These are phyloP conservation scores for Leptestheria dahalacensis DNA, from an alignment of 1,140 invertebrate genomes.

Conservation along the genomic window DNA sequence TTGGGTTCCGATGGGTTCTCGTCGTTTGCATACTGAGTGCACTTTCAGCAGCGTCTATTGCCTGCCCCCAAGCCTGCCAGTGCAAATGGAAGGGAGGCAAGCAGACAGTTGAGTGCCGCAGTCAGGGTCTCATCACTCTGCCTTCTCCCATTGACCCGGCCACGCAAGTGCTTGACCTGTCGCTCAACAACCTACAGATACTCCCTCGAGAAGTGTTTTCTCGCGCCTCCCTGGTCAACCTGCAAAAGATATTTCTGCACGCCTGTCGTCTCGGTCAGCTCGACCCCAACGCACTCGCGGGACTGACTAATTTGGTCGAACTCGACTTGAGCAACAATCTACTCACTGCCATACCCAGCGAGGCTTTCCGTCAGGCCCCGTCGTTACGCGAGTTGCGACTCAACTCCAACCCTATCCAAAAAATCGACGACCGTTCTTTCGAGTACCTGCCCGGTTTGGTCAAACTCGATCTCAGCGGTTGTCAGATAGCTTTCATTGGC, in stretches of 20 bases:
- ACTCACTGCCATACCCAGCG: conserved; percentile 55
- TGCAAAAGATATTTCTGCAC: conserved; percentile 67
- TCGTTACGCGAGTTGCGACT: conserved; percentile 60
- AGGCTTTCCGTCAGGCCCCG: conserved; percentile 54
- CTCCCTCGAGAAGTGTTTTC: conserved; percentile 64
- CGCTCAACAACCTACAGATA: conserved; percentile 66
- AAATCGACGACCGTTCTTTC: conserved; percentile 57
- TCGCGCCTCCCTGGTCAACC: conserved; percentile 58
- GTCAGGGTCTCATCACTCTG: conserved; percentile 59
- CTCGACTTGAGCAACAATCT: conserved; percentile 70
- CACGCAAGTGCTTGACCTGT: conserved; percentile 77
- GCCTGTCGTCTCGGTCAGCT: conserved; percentile 66
- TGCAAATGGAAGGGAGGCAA: conserved; percentile 89
- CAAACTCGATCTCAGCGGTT: conserved; percentile 66
- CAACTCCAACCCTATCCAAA: conserved; percentile 61
- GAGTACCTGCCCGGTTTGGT: conserved; percentile 53
- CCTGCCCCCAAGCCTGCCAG: conserved; percentile 58
- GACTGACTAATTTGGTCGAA: conserved; percentile 72
- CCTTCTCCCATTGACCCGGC: conserved; percentile 65
- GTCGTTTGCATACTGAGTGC: not conserved
- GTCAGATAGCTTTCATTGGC: conserved; percentile 57
- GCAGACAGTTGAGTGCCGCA: conserved; percentile 72
- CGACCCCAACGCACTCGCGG: conserved; percentile 60
- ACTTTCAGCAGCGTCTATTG: conserved; percentile 21
- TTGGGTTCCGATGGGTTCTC: not conserved